Conservation (phyloP, 1,140 invertebrate genomes). For the Bombus ignitus region DNA sequence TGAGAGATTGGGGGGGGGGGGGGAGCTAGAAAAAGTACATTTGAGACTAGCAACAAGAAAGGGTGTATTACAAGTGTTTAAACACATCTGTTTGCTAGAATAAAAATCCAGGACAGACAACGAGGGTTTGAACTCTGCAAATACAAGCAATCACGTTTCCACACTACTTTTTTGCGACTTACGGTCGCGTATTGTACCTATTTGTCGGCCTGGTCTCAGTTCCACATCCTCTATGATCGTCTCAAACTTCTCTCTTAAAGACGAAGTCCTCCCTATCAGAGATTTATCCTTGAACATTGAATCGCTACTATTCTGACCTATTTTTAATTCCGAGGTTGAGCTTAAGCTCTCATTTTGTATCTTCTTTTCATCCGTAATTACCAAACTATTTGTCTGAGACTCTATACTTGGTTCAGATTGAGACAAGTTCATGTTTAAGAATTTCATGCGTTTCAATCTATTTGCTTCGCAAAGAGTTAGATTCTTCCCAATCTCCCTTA, state of each 20-base stretch:
- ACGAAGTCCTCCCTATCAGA: constrained; percentile 64
- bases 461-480: constrained; percentile 41
- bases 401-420: constrained; percentile 14
- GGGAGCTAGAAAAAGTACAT: constrained; percentile 11
- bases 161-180: constrained; percentile 69
- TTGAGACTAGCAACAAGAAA: constrained; percentile 41
- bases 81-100: constrained; percentile 28
- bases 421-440: constrained; percentile 42
- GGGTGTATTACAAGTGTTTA: constrained; percentile 12
- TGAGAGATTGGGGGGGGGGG: not conserved
- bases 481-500: not conserved
- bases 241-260: constrained; percentile 74
- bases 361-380: not conserved
- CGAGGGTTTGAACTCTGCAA: constrained; percentile 35
- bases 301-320: constrained; percentile 1
- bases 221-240: constrained; percentile 71
- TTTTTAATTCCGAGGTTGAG: not conserved
- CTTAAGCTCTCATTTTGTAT: not conserved
- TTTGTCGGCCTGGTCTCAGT: constrained; percentile 54
- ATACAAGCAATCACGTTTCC: constrained; percentile 60
- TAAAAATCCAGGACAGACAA: constrained; percentile 58
- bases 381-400: not conserved
- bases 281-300: constrained; percentile 36
- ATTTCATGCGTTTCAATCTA: constrained; percentile 53
- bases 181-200: constrained; percentile 64